These are phyloP conservation scores for Petrocephalus microphthalmus DNA, from an alignment of 2,113 vertebrate species.

Conservation along the genomic window DNA sequence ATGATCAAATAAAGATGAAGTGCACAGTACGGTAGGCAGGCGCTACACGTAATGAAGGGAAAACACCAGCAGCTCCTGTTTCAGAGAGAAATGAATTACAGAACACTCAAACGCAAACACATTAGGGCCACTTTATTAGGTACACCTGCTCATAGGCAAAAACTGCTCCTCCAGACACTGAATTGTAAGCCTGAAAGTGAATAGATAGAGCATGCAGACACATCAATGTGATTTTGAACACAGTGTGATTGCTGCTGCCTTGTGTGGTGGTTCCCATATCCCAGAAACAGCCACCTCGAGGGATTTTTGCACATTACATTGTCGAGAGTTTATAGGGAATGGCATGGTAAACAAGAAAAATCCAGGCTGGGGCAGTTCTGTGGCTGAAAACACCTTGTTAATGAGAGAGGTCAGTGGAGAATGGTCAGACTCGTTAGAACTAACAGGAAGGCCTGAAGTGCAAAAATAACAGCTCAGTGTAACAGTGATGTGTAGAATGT, in stretches of 20 bases:
- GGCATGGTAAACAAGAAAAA: not conserved
- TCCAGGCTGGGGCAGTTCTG: not conserved
- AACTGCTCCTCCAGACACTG: not conserved
- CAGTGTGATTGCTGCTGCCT: not conserved
- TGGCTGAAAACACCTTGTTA: not conserved
- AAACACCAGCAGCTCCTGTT: not conserved
- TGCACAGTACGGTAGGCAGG: not conserved
- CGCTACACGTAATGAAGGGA: not conserved
- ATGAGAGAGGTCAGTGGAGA: not conserved
- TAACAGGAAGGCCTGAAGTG: not conserved
- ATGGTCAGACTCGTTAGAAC: constrained; percentile 1
- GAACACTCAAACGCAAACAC: not conserved
- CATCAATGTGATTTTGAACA: not conserved
- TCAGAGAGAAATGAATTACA: not conserved
- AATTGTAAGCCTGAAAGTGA: not conserved
- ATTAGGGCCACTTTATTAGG: not conserved
- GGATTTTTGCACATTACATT: not conserved
- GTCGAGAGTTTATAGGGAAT: not conserved
- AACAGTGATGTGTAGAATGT: not conserved
- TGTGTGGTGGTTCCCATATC: not conserved
- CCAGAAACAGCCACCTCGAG: not conserved
- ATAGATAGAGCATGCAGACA: not conserved
- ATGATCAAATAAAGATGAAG: constrained; percentile 6
- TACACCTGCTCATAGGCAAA: not conserved
- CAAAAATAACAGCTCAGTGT: constrained; percentile 6